Percentiles rank a stretch among this genome's conserved stretches.
phyloP scores from a whole-genome alignment of 2,113 vertebrate species.

The Pseudorasbora parva region DNA sequence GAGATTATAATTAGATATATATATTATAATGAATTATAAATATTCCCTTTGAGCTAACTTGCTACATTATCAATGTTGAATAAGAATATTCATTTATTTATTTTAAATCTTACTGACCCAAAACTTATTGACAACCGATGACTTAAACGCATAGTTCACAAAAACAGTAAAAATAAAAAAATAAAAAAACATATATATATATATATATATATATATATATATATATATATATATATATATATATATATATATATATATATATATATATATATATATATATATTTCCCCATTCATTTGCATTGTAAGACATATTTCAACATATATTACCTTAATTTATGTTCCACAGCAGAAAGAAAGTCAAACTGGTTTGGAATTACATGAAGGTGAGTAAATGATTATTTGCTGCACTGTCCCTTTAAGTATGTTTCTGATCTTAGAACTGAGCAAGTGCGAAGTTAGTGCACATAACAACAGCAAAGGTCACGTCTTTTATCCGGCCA shows the following conservation, averaged over 20 bases:
- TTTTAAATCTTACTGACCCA: no score
- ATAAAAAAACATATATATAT: no score
- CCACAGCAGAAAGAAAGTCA: not conserved
- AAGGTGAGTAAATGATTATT: not conserved
- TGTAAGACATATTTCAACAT: not conserved
- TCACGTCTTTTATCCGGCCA: conserved; percentile 18
- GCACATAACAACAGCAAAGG: conserved; percentile 21
- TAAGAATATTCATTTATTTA: no score
- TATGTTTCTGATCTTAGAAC: not conserved
- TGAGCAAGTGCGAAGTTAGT: not conserved
- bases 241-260: no score
- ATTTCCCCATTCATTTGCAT: not conserved
- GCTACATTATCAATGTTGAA: no score
- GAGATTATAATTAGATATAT: no score
- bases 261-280: no score
- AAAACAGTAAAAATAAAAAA: no score
- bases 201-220: no score
- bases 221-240: no score
- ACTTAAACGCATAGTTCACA: not conserved
- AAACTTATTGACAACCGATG: not conserved
- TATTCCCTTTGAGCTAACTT: no score
- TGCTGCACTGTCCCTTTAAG: not conserved
- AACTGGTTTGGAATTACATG: not conserved
- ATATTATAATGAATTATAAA: no score
- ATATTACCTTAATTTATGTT: not conserved